Base-by-base conservation (phyloP, 2,888 invertebrate genomes). In the Strigamia maritima region DNA sequence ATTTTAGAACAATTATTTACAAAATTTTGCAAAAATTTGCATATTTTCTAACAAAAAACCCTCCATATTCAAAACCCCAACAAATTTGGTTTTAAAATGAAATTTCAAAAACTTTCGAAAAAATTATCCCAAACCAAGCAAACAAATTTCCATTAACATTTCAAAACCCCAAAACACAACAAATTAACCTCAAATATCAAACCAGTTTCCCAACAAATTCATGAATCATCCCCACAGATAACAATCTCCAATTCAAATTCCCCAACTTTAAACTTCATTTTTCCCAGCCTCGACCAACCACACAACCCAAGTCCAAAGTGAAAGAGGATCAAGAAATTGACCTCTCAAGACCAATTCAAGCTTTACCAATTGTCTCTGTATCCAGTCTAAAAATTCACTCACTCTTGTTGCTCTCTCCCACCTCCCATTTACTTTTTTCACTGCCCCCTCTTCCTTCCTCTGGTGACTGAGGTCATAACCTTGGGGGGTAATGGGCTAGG, bases 401-500 rank as follows among this genome's bases (percentile, higher is more conserved):
- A 65, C 65, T 65, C 65, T 65, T 65, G 65, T 65, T 65, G 65
- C 65, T 74, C 24, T 24, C 74, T 75, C 16, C 40, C 10, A 75
- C 35, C 75, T 75, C 75, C 31, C 75, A 28, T 75, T 75, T 35
- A 77, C 49, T 49, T 28, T 49, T 26, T 49, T 44, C 65, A 26
- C 65, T 65, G 40, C 77, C 77, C 77, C 49, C 77, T 44, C 44
- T 40, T 77, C 49, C 49, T 77, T 77, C 77, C 77, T 44, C 49
- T 75, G 24, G 16, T 49, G 26, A 26, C 44, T 49, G 7, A 49
- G 77, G 77, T 77, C 77, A 77, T 22, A 44, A 49, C 77, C 77
- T 44, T 77, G 77, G 75, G 49, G 75, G 77, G 77, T 77, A 77
- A 77, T 77, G 77, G 77, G 40, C 77, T 77, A 35, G 38, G 49